phyloP scores from a whole-genome alignment of 1,140 invertebrate genomes.

The Rhopalosiphum maidis region DNA sequence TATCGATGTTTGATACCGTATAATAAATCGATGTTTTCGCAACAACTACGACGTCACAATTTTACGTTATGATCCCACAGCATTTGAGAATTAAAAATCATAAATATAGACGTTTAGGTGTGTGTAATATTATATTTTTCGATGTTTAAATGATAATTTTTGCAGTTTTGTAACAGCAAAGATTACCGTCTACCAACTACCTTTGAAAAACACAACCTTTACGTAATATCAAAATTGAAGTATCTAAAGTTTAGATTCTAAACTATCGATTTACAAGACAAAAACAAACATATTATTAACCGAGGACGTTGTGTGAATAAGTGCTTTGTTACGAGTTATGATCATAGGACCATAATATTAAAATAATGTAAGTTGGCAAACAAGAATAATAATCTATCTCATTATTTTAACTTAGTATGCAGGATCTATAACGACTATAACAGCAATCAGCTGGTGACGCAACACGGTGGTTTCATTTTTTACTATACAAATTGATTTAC shows the following conservation, averaged over 20 bases:
- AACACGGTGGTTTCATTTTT: too few relatives aligned
- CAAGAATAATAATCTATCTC: too few relatives aligned
- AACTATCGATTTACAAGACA: background rate
- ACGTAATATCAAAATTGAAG: background rate
- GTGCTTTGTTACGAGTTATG: too few relatives aligned
- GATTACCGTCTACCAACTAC: accelerated
- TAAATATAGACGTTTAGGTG: background rate
- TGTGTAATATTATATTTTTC: background rate
- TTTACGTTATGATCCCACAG: background rate
- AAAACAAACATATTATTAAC: background rate
- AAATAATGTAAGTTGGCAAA: too few relatives aligned
- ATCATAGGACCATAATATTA: too few relatives aligned
- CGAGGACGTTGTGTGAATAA: too few relatives aligned
- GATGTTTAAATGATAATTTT: background rate
- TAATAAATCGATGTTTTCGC: background rate
- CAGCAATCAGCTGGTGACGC: too few relatives aligned
- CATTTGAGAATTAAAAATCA: background rate
- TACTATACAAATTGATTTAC: too few relatives aligned
- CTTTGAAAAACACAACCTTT: background rate
- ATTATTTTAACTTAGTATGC: too few relatives aligned
- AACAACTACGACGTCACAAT: background rate
- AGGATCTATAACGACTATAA: too few relatives aligned
- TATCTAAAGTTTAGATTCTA: too few relatives aligned
- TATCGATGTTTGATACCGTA: background rate
- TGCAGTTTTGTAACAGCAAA: background rate